phyloP scores from a whole-genome alignment of 2,113 vertebrate species.

The Gila orcuttii region DNA sequence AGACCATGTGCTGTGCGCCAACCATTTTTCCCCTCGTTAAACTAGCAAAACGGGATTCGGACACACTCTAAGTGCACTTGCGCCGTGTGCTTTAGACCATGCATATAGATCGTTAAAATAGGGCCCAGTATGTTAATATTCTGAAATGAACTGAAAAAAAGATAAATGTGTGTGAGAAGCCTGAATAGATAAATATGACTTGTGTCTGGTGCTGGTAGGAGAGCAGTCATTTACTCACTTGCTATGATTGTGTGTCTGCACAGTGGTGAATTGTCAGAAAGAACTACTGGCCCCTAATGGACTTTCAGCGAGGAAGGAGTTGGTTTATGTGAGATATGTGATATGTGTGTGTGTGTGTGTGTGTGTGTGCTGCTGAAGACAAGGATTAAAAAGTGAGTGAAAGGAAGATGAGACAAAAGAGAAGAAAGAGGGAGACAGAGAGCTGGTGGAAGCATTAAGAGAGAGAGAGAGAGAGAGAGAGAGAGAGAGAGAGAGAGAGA shows the following conservation, averaged over 20 bases:
- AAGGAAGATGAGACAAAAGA: not conserved
- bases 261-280: conserved; percentile 10
- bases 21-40: too few relatives aligned
- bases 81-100: too few relatives aligned
- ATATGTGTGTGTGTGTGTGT: too few relatives aligned
- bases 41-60: too few relatives aligned
- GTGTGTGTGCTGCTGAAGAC: not conserved
- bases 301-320: not conserved
- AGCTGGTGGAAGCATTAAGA: not conserved
- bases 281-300: conserved; percentile 11
- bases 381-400: conserved; percentile 1
- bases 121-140: too few relatives aligned
- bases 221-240: not conserved
- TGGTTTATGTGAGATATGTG: not conserved
- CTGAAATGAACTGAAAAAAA: not conserved
- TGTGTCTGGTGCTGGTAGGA: not conserved
- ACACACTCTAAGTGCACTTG: too few relatives aligned
- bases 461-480: not conserved
- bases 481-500: not conserved
- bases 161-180: not conserved
- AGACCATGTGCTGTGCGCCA: too few relatives aligned
- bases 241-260: conserved; percentile 26
- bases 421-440: not conserved
- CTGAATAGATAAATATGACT: not conserved
- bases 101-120: too few relatives aligned